Evolutionary conservation across 2,888 invertebrate species (phyloP), one percentile per base, ranked within the genome.

Genomic region (Cryptosula pallasiana): DNA sequence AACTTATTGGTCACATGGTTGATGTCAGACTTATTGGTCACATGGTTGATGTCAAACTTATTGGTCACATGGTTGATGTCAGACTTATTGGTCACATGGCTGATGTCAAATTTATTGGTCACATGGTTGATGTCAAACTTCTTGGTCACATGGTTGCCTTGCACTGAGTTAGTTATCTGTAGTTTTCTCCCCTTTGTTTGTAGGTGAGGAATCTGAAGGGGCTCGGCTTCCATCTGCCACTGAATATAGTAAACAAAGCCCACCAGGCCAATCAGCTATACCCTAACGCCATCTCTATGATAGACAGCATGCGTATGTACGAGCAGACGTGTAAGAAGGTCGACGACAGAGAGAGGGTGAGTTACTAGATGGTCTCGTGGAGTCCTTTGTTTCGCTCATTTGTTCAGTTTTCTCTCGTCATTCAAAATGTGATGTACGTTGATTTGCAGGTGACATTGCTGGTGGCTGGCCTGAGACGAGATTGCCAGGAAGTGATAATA

Each of bases 221-320:
- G 85, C 88, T 98, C 72, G 95, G 95, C 75, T 97, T 96, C 87
- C 91, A 99, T 77, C 95, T 99, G 45, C 99, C 98, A 0, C 86
- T 99, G 79, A 94, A 95, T 0, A 98, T 99, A 77, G 96, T 99
- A 35, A 99, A 99, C 87, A 98, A 97, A 85, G 98, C 99, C 1
- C 98, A 99, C 86, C 96, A 96, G 84, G 97, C 97, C 0, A 97
- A 97, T 85, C 95, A 96, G 83, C 90, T 97, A 20, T 99, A 99
- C 85, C 99, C 99, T 0, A 98, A 94, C 87, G 99, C 98, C 25
- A 98, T 99, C 80, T 98, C 97, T 0, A 88, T 99, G 76, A 96
- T 97, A 79, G 98, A 98, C 87, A 96, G 95, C 84, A 94, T 97
- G 45, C 90, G 95, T 76, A 96, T 97, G 0, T 99, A 98, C 83